phyloP scores from a whole-genome alignment of 2,888 invertebrate genomes.

The Apantesis nais region DNA sequence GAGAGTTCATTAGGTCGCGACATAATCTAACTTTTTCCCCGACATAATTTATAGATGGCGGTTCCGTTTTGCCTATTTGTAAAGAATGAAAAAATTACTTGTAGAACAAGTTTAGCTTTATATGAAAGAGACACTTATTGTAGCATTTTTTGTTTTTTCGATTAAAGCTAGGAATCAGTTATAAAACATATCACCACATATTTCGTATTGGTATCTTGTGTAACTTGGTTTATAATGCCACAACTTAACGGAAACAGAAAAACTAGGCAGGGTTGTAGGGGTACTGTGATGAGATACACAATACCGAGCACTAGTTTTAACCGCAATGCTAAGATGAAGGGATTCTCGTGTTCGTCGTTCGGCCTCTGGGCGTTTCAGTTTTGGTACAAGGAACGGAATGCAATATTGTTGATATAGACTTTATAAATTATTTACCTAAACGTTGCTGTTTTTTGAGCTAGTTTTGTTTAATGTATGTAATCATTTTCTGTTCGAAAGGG shows the following conservation, averaged over 20 bases:
- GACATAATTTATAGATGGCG: conserved; percentile 6
- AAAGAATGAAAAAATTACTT: conserved; percentile 11
- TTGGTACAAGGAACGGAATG: neutral
- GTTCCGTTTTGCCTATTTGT: conserved; percentile 1
- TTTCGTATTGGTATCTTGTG: neutral
- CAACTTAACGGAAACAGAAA: neutral
- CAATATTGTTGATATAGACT: neutral
- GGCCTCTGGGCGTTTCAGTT: neutral
- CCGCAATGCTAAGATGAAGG: neutral
- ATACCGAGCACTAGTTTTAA: neutral
- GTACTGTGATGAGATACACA: neutral
- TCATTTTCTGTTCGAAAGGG: no score
- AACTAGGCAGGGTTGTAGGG: neutral
- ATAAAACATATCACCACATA: neutral
- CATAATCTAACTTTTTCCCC: conserved; percentile 51
- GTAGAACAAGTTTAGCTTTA: conserved; percentile 20
- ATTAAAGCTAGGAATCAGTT: neutral
- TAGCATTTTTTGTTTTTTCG: neutral
- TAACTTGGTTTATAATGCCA: neutral
- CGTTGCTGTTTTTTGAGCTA: no score
- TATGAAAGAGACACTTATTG: neutral
- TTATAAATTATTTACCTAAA: neutral
- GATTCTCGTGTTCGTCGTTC: neutral
- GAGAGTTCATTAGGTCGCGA: conserved; percentile 47
- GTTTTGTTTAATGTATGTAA: no score